Conservation (phyloP, 2,797 vertebrate genomes). For the Sciurus vulgaris region DNA sequence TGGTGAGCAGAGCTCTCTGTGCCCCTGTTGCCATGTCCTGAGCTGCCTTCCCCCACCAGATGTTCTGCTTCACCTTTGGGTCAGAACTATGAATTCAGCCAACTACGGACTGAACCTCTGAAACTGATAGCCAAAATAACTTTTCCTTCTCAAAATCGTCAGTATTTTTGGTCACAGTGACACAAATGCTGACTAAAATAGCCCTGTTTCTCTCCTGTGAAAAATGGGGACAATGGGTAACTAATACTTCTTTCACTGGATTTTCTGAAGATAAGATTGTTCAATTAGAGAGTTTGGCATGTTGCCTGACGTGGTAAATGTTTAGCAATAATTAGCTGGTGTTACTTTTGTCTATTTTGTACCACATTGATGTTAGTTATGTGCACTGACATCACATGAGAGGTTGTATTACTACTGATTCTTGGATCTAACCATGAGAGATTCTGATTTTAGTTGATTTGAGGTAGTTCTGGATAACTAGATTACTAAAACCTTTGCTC, state of each 20-base stretch:
- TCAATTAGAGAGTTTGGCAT: background rate
- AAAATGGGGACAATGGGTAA: background rate
- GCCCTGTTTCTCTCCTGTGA: background rate
- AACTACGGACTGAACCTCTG: too few species aligned
- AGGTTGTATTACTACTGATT: background rate
- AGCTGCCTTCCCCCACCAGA: too few species aligned
- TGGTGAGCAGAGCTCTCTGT: too few species aligned
- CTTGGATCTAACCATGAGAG: background rate
- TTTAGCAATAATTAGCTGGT: background rate
- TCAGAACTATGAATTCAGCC: too few species aligned
- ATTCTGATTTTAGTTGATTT: slow-evolving; percentile 16
- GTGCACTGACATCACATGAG: background rate
- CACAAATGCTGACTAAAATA: too few species aligned
- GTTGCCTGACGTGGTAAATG: background rate
- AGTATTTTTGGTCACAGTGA: too few species aligned
- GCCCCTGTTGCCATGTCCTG: too few species aligned
- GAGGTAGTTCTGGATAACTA: background rate
- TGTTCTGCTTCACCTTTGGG: too few species aligned
- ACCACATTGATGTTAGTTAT: background rate
- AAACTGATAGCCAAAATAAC: too few species aligned
- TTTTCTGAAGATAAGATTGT: background rate
- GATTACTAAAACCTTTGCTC: background rate
- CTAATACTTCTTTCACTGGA: background rate
- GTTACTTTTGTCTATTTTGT: background rate
- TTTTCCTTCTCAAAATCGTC: too few species aligned